A percentile compares a stretch with the other conserved stretches of the same genome.
Evolutionary conservation across 2,888 invertebrate species (phyloP).

Genomic region (Epinotia brunnichana): DNA sequence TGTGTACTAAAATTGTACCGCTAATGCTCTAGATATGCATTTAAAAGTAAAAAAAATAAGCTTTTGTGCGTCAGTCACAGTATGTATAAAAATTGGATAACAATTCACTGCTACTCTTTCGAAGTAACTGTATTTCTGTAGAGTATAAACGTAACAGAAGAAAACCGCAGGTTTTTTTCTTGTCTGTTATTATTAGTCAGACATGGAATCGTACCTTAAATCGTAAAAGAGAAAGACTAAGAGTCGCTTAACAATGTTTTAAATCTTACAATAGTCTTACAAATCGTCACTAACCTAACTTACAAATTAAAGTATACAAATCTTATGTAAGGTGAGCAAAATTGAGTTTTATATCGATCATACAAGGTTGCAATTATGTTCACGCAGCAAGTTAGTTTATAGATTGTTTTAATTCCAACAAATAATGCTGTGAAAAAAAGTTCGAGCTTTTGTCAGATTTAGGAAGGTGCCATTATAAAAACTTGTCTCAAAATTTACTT

Average conservation of each 20-base stretch:
- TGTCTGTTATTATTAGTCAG: no score
- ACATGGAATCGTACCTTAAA: not conserved
- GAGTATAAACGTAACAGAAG: not conserved
- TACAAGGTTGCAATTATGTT: constrained; percentile 12
- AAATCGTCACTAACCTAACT: no score
- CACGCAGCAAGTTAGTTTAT: not conserved
- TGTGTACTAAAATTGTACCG: constrained; percentile 9
- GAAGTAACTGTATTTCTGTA: not conserved
- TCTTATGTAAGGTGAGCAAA: constrained; percentile 10
- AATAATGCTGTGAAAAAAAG: constrained; percentile 1
- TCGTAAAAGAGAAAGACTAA: not conserved
- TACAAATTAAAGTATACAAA: constrained; percentile 10
- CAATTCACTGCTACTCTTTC: not conserved
- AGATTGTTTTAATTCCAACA: not conserved
- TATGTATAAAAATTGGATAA: not conserved
- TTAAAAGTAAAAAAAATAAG: not conserved
- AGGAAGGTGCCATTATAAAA: no score
- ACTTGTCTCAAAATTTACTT: not conserved
- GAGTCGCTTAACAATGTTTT: not conserved
- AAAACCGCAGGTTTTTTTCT: not conserved
- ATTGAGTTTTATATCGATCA: not conserved
- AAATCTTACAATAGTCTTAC: no score
- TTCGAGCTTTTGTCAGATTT: not conserved
- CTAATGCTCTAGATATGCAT: constrained; percentile 18
- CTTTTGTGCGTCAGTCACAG: not conserved